Evolutionary conservation across 2,888 invertebrate species (phyloP), one percentile per base, ranked within the genome.

Genomic region (Clostera curtula): DNA sequence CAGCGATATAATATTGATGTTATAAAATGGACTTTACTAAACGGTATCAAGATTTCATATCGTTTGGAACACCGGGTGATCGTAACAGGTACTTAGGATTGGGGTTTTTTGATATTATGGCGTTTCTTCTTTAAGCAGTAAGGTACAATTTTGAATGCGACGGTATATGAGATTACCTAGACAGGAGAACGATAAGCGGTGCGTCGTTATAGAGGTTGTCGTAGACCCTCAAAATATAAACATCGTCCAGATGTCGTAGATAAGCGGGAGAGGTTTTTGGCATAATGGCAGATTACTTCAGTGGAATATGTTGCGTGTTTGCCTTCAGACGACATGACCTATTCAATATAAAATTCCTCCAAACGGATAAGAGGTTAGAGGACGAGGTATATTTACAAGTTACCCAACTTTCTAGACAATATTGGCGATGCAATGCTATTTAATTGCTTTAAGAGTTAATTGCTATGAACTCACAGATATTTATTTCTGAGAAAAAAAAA

Each of bases 241-340:
- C 80, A 77, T 74, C 68, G 69, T 60, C 70, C 82, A 82, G 80
- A 79, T 82, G 82, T 75, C 56, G 62, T 68, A 75, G 82, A 82
- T 80, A 79, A 77, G 72, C 59, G 67, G 46, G 65, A 68, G 65
- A 72, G 77, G 71, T 74, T 75, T 77, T 76, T 71, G 67, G 60
- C 68, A 67, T 80, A 80, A 82, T 80, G 72, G 72, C 66, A 74
- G 74, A 77, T 80, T 80, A 75, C 74, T 74, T 56, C 49, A 68
- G 58, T 65, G 49, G 57, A 68, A 62, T 59, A 64, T 64, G 61
- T 66, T 57, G 57, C 60, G 59, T 56, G 57, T 50, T 49, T 44
- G 38, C 53, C 55, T 49, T 49, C 43, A 53, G 52, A 48, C 43
- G 51, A 49, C 54, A 54, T 61, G 60, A 64, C 57, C 66, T 66